Evolutionary conservation across 2,797 vertebrate genomes (phyloP).

Genomic region (Todus mexicanus): DNA sequence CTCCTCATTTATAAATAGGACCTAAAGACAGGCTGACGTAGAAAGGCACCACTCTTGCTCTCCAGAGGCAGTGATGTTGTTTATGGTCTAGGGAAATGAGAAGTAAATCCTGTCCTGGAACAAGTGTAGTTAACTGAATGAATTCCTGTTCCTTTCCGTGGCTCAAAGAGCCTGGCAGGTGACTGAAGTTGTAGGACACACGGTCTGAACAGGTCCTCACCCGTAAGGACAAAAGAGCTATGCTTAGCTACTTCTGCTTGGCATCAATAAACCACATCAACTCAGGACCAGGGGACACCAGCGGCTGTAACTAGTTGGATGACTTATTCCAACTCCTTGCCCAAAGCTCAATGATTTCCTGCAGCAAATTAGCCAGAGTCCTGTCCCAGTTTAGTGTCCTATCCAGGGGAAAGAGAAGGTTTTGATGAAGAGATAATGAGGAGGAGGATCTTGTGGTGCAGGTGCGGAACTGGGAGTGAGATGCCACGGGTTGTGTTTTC

Average conservation of each 20-base stretch:
- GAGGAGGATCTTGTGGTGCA: neutral
- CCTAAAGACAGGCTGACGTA: neutral
- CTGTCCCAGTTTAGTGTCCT: neutral
- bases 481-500: neutral
- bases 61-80: neutral
- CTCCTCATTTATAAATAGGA: slow-evolving; percentile 39
- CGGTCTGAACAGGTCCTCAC: neutral
- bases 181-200: neutral
- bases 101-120: neutral
- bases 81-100: neutral
- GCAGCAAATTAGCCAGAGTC: neutral
- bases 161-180: neutral
- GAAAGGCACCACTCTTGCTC: neutral
- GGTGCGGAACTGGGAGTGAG: neutral
- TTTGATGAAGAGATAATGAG: neutral
- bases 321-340: neutral
- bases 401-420: neutral
- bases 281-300: neutral
- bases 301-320: neutral
- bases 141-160: neutral
- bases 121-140: neutral
- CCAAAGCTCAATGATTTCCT: neutral
- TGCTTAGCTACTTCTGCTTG: neutral
- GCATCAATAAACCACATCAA: neutral
- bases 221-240: neutral